Evolutionary conservation across 2,888 invertebrate species (phyloP), one percentile per base, ranked within the genome.

Genomic region (Eudemis profundana): DNA sequence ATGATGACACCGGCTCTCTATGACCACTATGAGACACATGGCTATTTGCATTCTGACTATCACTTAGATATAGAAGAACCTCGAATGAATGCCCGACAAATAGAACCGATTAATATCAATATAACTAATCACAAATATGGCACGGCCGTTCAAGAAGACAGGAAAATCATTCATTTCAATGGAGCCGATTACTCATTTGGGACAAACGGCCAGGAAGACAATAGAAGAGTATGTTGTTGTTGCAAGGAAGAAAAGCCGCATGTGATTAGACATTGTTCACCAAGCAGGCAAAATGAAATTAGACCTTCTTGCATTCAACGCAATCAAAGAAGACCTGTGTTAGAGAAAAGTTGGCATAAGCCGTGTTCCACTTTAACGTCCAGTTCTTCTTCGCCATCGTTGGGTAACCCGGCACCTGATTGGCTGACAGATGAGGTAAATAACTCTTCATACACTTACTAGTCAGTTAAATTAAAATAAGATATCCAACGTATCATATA

Each of bases 291-390:
- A 29, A 56, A 56, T 44, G 56, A 42, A 56, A 56, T 40, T 42
- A 56, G 56, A 56, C 56, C 56, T 17, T 56, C 56, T 8, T 56
- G 56, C 17, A 56, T 56, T 44, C 56, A 40, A 44, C 56, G 42
- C 42, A 56, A 56, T 42, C 42, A 14, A n/a, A 29, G 42, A 8
- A 44, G 42, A 40, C 56, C 56, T 17, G 33, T 10, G 8, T n/a
- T 44, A n/a, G 56, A 56, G 8, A 56, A 29, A 19, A 56, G 42
- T 21, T 56, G 56, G 56, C 56, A 56, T 56, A 42, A 44, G 29
- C 56, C 56, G n/a, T 56, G 56, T 19, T 56, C 56, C 2, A 56
- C 56, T 17, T 19, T 56, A 19, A 56, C 42, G 15, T 56, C 56
- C 7, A 56, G 56, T 15, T 44, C 42, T 19, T 56, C 56, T 17